These are phyloP conservation scores for Thalassaphorura encarpata DNA, from an alignment of 1,140 invertebrate genomes.

Conservation along the genomic window DNA sequence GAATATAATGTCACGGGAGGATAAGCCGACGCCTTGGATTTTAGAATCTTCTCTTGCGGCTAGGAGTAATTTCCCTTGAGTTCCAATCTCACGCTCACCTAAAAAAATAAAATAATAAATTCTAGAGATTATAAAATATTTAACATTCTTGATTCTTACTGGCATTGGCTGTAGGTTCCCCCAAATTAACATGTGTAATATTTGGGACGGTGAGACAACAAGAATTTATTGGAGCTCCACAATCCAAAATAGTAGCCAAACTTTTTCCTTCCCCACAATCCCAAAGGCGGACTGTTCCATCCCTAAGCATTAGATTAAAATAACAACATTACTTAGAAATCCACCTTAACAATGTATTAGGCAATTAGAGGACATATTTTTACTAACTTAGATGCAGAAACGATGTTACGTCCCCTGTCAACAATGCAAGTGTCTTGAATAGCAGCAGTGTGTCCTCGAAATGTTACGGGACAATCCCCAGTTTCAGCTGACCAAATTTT, in stretches of 20 bases:
- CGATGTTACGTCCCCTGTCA: constrained; percentile 58
- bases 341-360: neutral
- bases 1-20: constrained; percentile 44
- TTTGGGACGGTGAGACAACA: constrained; percentile 35
- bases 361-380: neutral
- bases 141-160: constrained; percentile 29
- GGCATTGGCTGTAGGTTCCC: constrained; percentile 32
- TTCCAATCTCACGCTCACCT: constrained; percentile 52
- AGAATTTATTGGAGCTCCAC: constrained; percentile 42
- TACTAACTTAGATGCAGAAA: constrained; percentile 53
- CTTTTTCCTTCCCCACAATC: constrained; percentile 53
- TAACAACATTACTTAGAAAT: neutral
- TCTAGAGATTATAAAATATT: neutral
- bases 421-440: constrained; percentile 55
- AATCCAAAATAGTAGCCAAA: constrained; percentile 43
- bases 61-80: constrained; percentile 51
- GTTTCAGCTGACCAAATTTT: constrained; percentile 60
- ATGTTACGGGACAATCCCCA: constrained; percentile 53
- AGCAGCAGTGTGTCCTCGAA: constrained; percentile 55
- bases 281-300: constrained; percentile 59
- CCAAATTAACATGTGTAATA: constrained; percentile 36
- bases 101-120: constrained; percentile 17
- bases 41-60: constrained; percentile 52
- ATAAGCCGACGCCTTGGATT: constrained; percentile 48
- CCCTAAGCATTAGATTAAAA: constrained; percentile 43